phyloP scores from a whole-genome alignment of 2,113 vertebrate genomes.

The Anarhynchus alexandrinus region DNA sequence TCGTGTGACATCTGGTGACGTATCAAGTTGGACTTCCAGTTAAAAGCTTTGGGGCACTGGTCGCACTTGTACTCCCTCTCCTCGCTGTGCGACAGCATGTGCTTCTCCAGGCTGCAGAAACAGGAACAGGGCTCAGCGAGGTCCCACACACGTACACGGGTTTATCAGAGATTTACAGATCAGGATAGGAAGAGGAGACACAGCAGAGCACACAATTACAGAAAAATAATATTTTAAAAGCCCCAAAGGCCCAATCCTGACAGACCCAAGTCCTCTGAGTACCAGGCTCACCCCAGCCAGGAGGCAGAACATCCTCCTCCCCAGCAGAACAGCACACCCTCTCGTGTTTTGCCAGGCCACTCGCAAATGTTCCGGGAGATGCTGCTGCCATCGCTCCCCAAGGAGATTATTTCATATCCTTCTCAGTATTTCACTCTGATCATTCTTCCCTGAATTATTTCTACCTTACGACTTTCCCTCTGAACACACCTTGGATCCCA shows the following conservation, averaged over 20 bases:
- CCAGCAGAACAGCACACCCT: neutral
- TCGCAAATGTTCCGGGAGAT: conserved; percentile 31
- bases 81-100: conserved; percentile 91
- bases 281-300: neutral
- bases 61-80: conserved; percentile 95
- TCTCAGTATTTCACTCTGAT: neutral
- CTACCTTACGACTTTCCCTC: neutral
- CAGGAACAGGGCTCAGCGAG: conserved; percentile 46
- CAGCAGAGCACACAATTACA: neutral
- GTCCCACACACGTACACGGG: accelerated
- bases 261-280: neutral
- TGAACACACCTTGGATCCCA: neutral
- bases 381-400: neutral
- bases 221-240: neutral
- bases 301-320: neutral
- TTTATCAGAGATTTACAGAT: neutral
- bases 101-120: conserved; percentile 89
- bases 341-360: neutral
- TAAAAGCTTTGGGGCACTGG: conserved; percentile 87
- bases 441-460: conserved; percentile 32
- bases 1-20: conserved; percentile 87
- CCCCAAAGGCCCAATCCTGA: neutral
- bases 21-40: conserved; percentile 88
- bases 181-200: neutral
- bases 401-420: neutral